These are phyloP conservation scores for Hedya salicella DNA, from an alignment of 2,888 invertebrate species.

Conservation along the genomic window DNA sequence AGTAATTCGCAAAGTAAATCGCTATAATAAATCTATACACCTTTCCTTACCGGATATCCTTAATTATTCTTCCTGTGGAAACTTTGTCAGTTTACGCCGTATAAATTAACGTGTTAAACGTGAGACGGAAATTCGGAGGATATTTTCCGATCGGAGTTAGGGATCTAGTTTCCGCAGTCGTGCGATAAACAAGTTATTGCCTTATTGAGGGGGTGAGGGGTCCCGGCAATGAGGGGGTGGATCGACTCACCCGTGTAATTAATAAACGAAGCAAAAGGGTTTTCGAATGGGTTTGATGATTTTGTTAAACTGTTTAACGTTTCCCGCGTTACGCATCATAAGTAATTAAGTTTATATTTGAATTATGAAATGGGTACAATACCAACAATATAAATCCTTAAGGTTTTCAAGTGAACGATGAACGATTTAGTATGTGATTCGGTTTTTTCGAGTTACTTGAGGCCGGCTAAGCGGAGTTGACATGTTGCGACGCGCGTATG, in stretches of 20 bases:
- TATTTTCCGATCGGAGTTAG: constrained; percentile 74
- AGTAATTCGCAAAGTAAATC: constrained; percentile 39
- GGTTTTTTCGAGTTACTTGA: neutral
- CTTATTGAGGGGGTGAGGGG: constrained; percentile 49
- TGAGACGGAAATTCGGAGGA: constrained; percentile 67
- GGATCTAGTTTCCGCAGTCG: constrained; percentile 76
- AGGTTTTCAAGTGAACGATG: too few relatives aligned
- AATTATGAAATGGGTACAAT: constrained; percentile 5
- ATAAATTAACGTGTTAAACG: constrained; percentile 51
- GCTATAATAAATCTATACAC: constrained; percentile 45
- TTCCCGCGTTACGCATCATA: constrained; percentile 20
- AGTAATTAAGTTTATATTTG: constrained; percentile 24
- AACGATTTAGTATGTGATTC: too few relatives aligned
- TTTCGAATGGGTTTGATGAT: constrained; percentile 69
- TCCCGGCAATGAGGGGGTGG: constrained; percentile 46
- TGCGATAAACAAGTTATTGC: constrained; percentile 79
- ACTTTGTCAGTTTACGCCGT: constrained; percentile 49
- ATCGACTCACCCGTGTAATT: constrained; percentile 71
- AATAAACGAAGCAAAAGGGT: constrained; percentile 73
- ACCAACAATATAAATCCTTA: too few relatives aligned
- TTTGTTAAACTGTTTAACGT: constrained; percentile 59
- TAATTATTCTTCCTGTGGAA: constrained; percentile 48
- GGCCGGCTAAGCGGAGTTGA: constrained; percentile 24
- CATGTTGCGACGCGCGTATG: constrained; percentile 40
- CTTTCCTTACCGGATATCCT: constrained; percentile 47